phyloP scores from a whole-genome alignment of 2,113 vertebrate genomes.

The Meles meles region DNA sequence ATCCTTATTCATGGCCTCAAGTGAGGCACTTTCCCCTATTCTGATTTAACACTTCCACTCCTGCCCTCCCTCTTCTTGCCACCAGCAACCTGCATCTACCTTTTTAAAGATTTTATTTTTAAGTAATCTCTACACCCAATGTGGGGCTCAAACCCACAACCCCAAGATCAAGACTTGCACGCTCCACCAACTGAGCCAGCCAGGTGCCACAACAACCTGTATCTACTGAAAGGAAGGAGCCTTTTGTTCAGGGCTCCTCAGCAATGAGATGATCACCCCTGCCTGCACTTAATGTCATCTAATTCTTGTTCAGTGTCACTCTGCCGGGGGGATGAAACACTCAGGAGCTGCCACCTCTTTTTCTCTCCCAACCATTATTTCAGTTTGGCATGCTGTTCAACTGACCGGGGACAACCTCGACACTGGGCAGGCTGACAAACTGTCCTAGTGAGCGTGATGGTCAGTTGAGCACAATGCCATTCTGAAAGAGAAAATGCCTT shows the following conservation, averaged over 20 bases:
- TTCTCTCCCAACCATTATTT: neutral
- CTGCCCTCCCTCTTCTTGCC: neutral
- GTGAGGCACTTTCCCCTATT: neutral
- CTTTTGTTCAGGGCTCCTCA: neutral
- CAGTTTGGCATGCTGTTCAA: neutral
- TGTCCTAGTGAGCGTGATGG: neutral
- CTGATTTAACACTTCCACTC: neutral
- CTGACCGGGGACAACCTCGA: neutral
- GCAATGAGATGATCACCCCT: neutral
- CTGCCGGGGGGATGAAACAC: neutral
- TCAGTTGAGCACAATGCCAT: neutral
- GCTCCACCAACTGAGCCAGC: neutral
- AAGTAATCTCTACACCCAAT: neutral
- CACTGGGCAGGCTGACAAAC: neutral
- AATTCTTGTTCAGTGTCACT: neutral
- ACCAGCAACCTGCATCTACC: neutral
- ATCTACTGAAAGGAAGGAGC: neutral
- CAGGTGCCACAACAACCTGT: neutral
- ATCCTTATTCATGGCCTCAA: neutral
- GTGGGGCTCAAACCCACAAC: no score
- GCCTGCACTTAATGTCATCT: neutral
- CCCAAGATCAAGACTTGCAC: no score
- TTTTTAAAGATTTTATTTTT: neutral
- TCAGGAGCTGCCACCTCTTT: neutral
- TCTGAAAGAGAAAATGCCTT: neutral